phyloP scores from a whole-genome alignment of 2,797 vertebrate species.

The Hemitrygon akajei region DNA sequence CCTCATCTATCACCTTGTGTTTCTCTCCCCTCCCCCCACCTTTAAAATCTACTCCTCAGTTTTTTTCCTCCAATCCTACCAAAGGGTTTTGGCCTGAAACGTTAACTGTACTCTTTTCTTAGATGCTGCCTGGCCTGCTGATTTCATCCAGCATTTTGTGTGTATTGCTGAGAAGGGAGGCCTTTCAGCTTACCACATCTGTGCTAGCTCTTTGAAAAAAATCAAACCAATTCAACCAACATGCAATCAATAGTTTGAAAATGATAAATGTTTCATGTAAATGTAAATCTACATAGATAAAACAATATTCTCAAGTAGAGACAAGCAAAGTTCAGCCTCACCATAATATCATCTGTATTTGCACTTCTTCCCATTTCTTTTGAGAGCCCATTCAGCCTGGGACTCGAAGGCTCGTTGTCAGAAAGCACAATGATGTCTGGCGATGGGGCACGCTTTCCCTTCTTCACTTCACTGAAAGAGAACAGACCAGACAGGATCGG shows the following conservation, averaged over 20 bases:
- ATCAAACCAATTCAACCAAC: neutral
- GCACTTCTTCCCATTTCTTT: conserved; percentile 68
- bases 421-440: conserved; percentile 91
- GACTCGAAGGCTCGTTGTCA: conserved; percentile 85
- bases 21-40: too few relatives aligned
- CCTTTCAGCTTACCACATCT: neutral
- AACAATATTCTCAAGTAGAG: neutral
- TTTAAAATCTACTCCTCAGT: too few relatives aligned
- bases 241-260: neutral
- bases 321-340: conserved; percentile 50
- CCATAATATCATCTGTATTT: conserved; percentile 82
- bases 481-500: neutral
- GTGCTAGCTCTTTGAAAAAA: neutral
- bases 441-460: conserved; percentile 70
- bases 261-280: neutral
- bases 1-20: too few relatives aligned
- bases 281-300: neutral
- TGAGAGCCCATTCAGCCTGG: conserved; percentile 77
- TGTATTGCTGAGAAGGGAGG: neutral
- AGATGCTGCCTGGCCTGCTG: too few relatives aligned
- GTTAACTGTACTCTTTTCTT: too few relatives aligned
- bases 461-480: conserved; percentile 68
- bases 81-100: too few relatives aligned
- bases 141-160: too few relatives aligned
- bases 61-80: too few relatives aligned